Evolutionary conservation across 2,888 invertebrate genomes (phyloP), one percentile per base, ranked within the genome.

Genomic region (Hypolimnas misippus): DNA sequence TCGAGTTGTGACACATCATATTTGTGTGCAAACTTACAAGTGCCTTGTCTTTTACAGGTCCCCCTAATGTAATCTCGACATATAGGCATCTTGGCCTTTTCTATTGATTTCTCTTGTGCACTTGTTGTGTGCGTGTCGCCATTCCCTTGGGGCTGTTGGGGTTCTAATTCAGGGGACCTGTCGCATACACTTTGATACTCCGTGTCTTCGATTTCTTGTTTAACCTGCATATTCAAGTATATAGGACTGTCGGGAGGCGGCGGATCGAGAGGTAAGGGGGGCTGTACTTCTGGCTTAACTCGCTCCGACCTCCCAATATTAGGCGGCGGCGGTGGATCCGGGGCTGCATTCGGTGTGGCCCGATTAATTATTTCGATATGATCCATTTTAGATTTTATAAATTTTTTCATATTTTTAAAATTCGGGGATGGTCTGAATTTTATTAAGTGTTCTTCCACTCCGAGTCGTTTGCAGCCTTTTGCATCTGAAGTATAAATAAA

Each of bases 401-500:
- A 85, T 51, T 89, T 88, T 68, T 81, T 86, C 87, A 87, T 89
- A 33, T 85, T 83, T 71, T 81, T 84, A 51, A 86, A 84, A 65
- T 86, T 85, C 19, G 82, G 82, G 0, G 84, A 86, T 14, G 86
- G 80, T 14, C 78, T 75, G 68, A 86, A 85, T 29, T 79, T 80
- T 40, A 85, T 77, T 8, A 69, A 68, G 31, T 82, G 77, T 63
- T 82, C 83, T 68, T 82, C 77, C 58, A 75, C 76, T 31, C 74
- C 75, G 33, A 73, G 68, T 70, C 70, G 71, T 59, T 67, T 68
- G 53, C 64, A 60, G 52, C 68, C 66, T 29, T 62, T 63, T 46
- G 64, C 51, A 62, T 69, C 73, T 73, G 66, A 59, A 66, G 64
- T 17, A 49, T 52, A 35, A 12, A 31, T 12, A 29, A 17, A 46